phyloP scores from a whole-genome alignment of 1,140 invertebrate species.

The Nephotettix cincticeps region DNA sequence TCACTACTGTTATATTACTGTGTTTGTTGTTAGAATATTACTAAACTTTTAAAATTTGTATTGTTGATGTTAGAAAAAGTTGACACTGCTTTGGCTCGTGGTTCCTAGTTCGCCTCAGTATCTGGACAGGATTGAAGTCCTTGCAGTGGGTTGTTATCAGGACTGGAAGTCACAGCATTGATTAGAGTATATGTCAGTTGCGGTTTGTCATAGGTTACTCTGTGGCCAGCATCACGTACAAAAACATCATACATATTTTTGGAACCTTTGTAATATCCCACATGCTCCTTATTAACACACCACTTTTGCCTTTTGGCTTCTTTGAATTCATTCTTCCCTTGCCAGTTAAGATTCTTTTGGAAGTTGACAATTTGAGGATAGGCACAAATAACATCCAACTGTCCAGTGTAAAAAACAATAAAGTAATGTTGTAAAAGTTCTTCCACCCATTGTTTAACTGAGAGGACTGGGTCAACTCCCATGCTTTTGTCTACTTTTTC shows the following conservation, averaged over 20 bases:
- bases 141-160: background rate
- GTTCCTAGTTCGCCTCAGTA: too few species aligned
- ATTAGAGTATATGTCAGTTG: constrained; percentile 53
- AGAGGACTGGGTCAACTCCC: constrained; percentile 86
- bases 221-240: constrained; percentile 63
- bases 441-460: constrained; percentile 71
- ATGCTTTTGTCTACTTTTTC: too few species aligned
- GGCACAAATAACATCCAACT: constrained; percentile 81
- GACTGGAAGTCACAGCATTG: background rate
- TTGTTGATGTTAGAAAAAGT: too few species aligned
- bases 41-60: too few species aligned
- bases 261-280: constrained; percentile 41
- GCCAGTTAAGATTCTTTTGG: constrained; percentile 53
- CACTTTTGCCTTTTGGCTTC: constrained; percentile 48
- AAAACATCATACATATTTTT: constrained; percentile 60
- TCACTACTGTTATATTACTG: too few species aligned
- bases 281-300: constrained; percentile 51
- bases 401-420: constrained; percentile 76
- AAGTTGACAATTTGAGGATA: constrained; percentile 76
- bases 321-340: constrained; percentile 44
- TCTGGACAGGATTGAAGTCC: too few species aligned
- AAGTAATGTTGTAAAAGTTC: constrained; percentile 66
- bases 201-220: constrained; percentile 64
- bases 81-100: too few species aligned
- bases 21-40: too few species aligned